Base-by-base conservation (phyloP, 2,888 invertebrate genomes). In the Apocheima hispidaria region DNA sequence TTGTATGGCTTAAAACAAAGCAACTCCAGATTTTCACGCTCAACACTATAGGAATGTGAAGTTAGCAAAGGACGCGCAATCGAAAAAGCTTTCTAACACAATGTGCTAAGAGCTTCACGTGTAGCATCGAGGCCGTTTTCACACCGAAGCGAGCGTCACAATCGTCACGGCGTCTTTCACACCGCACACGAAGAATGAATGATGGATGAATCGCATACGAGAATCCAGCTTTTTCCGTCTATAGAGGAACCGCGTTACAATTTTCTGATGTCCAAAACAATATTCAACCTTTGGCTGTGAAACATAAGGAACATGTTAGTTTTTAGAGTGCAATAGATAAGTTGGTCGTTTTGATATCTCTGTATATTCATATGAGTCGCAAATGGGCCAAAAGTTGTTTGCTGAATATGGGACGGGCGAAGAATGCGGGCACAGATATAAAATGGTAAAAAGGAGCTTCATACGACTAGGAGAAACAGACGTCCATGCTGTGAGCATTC, bases 141-240 rank as follows among this genome's bases (percentile, higher is more conserved):
- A 62, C 77, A 80, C 77, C 68, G 79, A 78, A 81, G 76, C 79
- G 78, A 74, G 80, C 79, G 83, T 84, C 83, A 89, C 84, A 90
- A 88, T 87, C 85, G 82, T 86, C 84, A 87, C 79, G 86, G 77
- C 84, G 82, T 88, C 89, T 89, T 90, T 89, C 88, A 91, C 82
- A 84, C 80, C 61, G 61, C 52, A 52, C 52, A 82, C 77, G 83
- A 73, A 82, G 83, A 83, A 85, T 88, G 87, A 89, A 88, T 88
- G 90, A 90, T 90, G 88, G 86, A 90, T 90, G 89, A 87, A 90
- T 87, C 82, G 82, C 73, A 72, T 75, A 69, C 68, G 82, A 79
- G 84, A 79, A 86, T 84, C 82, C 83, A 83, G 84, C 83, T 84
- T 87, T 88, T 88, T 83, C 84, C 82, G 77, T 77, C 77, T 81